Evolutionary conservation across 1,140 invertebrate genomes (phyloP).

Genomic region (Caenorhabditis elegans): DNA sequence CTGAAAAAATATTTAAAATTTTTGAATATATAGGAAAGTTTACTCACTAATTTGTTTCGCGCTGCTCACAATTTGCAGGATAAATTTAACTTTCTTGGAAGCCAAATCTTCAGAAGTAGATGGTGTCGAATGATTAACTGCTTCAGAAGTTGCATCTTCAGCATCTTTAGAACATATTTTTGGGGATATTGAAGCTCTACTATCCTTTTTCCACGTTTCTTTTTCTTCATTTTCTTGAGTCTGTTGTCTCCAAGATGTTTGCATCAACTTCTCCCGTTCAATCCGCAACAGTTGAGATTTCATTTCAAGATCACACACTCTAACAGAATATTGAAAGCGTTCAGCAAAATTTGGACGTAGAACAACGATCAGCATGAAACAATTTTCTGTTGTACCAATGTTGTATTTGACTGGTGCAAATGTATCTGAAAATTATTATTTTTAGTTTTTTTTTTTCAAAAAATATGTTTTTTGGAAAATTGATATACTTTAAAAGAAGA

Average conservation of each 20-base stretch:
- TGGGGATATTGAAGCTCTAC: neutral
- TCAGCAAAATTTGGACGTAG: neutral
- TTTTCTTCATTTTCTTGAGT: neutral
- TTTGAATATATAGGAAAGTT: neutral
- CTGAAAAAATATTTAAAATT: neutral
- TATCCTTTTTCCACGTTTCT: neutral
- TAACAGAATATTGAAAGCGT: conserved; percentile 11
- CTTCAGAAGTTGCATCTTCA: neutral
- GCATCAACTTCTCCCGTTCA: conserved; percentile 8
- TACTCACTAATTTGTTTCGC: neutral
- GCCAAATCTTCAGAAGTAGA: neutral
- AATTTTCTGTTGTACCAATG: neutral
- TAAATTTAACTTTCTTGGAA: neutral
- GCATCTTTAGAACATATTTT: no score
- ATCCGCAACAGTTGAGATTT: neutral
- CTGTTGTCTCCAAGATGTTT: conserved; percentile 24
- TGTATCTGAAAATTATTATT: neutral
- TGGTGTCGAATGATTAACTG: no score
- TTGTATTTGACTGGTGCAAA: conserved; percentile 3
- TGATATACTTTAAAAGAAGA: no score
- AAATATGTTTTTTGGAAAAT: no score
- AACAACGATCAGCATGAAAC: neutral
- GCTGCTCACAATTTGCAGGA: neutral
- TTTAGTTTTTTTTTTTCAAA: no score
- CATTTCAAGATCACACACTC: neutral